Base-by-base conservation (phyloP, 2,888 invertebrate genomes). In the Cybosia mesomella region DNA sequence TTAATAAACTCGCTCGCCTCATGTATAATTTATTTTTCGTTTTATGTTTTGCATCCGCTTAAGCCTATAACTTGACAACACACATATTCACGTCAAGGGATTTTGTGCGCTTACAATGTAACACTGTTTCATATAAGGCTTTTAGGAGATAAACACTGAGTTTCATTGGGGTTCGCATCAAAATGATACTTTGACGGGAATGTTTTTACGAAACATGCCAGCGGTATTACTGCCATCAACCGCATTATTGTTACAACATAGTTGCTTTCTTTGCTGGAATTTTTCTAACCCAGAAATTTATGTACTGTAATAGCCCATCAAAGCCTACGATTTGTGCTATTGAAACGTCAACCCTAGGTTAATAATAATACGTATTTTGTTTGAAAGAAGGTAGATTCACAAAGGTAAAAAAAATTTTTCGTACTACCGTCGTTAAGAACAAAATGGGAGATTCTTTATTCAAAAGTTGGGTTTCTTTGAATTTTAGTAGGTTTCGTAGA, bases 71-170 rank as follows among this genome's bases (percentile, higher is more conserved):
- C 70, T 73, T 72, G 54, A 43, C 54, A 74, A 34, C 13, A 69
- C 13, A 69, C 70, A 70, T 68, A 68, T 77, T 70, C 74, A 67
- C 73, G 68, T 71, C 64, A 64, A 68, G 68, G 81, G 82, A 85
- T 84, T 82, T 80, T 71, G 75, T 73, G 72, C 75, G 80, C 83
- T 84, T 81, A 82, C 75, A 82, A 79, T 79, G 82, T 83, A 84
- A 82, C 83, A 81, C 84, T 81, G 80, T 84, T 83, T 82, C 83
- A 81, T 82, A 81, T 74, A 80, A 81, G 84, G 77, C 49, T 85
- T 83, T 82, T 80, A 77, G 73, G 76, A 83, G 87, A 87, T 88
- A 85, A 88, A 86, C 86, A 82, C 81, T 74, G 74, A 82, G 83
- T 83, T 86, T 74, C 70, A 72, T 67, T 67, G 68, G 72, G 68